Conservation (phyloP, 64 coral and sea anemone species). For the Montipora capricornis region DNA sequence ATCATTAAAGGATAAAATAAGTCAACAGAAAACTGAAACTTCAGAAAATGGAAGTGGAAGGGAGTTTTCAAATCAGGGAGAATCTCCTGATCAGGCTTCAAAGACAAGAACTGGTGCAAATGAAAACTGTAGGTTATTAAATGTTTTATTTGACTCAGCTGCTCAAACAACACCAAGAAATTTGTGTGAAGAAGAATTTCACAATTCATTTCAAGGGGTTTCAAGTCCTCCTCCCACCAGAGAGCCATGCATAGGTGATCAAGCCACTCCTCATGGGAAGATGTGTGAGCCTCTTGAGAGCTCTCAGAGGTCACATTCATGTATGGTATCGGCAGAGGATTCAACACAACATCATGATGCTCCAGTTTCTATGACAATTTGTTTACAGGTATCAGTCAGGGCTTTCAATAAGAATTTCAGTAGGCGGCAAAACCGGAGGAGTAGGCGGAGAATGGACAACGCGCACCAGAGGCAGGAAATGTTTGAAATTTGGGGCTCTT, state of each 20-base stretch:
- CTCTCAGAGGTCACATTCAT: background rate
- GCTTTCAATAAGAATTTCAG: too few relatives aligned
- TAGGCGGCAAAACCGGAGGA: too few relatives aligned
- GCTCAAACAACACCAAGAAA: background rate
- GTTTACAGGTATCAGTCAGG: slow-evolving; percentile 75
- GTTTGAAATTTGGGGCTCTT: too few relatives aligned
- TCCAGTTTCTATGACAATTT: slow-evolving; percentile 81
- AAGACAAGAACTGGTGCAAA: background rate
- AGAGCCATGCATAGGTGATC: slow-evolving; percentile 67
- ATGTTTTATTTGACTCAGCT: background rate
- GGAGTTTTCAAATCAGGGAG: background rate
- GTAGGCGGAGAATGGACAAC: too few relatives aligned
- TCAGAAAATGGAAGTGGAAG: background rate
- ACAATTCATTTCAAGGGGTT: background rate
- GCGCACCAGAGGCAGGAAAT: too few relatives aligned
- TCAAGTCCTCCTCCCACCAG: background rate
- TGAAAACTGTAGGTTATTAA: background rate
- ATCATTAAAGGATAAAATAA: background rate
- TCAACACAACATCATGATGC: background rate
- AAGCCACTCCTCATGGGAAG: slow-evolving; percentile 87
- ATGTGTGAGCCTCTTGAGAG: slow-evolving; percentile 45
- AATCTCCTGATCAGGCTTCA: background rate
- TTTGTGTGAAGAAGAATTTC: background rate
- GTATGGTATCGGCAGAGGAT: background rate
- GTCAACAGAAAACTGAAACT: too few relatives aligned